These are phyloP conservation scores for Pteruthius melanotis DNA, from an alignment of 2,113 vertebrate genomes.

Conservation along the genomic window DNA sequence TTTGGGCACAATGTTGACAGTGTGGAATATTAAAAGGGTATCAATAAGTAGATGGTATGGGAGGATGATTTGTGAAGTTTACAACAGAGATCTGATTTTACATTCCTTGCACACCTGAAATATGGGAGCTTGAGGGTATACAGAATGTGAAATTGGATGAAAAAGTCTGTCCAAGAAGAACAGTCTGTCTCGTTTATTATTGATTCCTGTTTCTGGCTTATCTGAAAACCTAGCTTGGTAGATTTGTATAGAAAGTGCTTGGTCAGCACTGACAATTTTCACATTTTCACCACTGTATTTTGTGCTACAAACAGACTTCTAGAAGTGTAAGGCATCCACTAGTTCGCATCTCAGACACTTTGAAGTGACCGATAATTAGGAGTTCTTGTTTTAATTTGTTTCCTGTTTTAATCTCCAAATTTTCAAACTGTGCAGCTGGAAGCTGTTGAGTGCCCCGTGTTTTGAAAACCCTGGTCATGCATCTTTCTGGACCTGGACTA, in stretches of 20 bases:
- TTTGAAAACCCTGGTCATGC: background rate
- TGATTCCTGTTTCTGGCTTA: conserved; percentile 18
- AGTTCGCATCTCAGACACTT: background rate
- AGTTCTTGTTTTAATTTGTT: background rate
- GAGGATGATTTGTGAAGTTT: background rate
- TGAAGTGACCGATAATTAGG: background rate
- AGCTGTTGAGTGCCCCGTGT: background rate
- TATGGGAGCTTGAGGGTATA: background rate
- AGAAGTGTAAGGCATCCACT: background rate
- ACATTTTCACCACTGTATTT: background rate
- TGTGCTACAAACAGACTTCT: background rate
- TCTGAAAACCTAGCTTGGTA: background rate
- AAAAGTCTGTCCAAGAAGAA: background rate
- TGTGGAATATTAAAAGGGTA: background rate
- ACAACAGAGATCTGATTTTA: background rate
- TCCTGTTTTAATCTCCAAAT: background rate
- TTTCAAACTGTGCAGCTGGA: background rate
- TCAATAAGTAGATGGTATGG: background rate
- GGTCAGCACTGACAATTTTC: background rate
- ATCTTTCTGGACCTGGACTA: background rate
- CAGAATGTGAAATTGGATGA: background rate
- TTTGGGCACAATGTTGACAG: rapidly evolving
- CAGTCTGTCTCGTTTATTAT: background rate
- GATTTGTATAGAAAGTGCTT: background rate
- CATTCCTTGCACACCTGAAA: conserved; percentile 2